Conservation (phyloP, 2,113 vertebrate species). For the Turnix velox region DNA sequence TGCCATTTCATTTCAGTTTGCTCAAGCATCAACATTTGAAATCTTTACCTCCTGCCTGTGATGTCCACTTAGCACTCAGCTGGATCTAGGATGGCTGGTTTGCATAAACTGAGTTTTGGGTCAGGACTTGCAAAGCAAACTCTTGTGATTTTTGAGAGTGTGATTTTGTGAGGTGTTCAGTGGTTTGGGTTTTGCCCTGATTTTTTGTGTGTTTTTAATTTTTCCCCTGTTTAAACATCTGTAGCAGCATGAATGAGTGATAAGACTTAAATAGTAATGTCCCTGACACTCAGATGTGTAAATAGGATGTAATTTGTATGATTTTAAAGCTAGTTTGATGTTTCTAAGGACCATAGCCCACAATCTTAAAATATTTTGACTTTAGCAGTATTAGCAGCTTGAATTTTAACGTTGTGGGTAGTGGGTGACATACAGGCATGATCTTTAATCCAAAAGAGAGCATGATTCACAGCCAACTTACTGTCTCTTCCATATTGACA, state of each 20-base stretch:
- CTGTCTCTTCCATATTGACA: background rate
- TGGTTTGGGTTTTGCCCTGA: accelerated
- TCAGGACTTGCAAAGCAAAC: background rate
- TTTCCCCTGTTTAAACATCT: background rate
- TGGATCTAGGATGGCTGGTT: background rate
- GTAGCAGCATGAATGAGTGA: background rate
- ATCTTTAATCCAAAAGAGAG: background rate
- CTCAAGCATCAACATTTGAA: background rate
- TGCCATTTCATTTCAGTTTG: background rate
- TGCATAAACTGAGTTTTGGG: background rate
- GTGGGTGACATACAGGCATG: background rate
- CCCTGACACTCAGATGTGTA: background rate
- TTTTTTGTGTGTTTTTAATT: background rate
- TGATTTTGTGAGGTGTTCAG: background rate
- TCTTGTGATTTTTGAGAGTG: background rate
- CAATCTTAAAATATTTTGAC: background rate
- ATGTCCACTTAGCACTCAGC: background rate
- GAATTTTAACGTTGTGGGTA: background rate
- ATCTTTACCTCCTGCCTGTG: background rate
- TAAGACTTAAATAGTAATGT: background rate
- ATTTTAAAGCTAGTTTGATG: background rate
- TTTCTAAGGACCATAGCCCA: background rate
- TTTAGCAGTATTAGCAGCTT: background rate
- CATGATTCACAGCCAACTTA: background rate
- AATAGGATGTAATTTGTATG: background rate